These are phyloP conservation scores for Clarias magur DNA, from an alignment of 2,113 vertebrate genomes.

Conservation along the genomic window DNA sequence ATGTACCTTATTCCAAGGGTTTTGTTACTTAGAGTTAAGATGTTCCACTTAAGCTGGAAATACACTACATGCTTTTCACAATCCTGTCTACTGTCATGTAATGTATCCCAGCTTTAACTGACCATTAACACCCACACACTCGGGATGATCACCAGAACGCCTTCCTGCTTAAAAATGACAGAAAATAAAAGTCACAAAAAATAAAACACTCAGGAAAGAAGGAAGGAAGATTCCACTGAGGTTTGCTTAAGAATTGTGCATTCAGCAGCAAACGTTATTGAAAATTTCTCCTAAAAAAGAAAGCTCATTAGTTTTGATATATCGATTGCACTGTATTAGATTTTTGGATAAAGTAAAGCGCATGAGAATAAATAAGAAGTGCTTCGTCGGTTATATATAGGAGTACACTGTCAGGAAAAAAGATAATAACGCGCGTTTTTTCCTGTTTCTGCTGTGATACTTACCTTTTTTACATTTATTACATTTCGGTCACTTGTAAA, in stretches of 20 bases:
- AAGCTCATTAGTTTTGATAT: not conserved
- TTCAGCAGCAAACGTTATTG: not conserved
- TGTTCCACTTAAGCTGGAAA: not conserved
- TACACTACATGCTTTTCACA: too few species aligned
- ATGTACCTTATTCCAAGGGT: not conserved
- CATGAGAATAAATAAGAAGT: not conserved
- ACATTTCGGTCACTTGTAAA: not conserved
- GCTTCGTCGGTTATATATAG: not conserved
- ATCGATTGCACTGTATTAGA: not conserved
- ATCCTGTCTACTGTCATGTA: too few species aligned
- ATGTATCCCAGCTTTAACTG: not conserved
- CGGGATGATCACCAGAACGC: not conserved
- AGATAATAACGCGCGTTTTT: not conserved
- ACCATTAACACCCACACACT: not conserved
- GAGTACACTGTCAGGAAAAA: not conserved
- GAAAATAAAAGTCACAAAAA: not conserved
- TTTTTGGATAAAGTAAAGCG: not conserved
- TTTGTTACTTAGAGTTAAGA: not conserved
- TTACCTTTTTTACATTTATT: not conserved
- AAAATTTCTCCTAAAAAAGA: not conserved
- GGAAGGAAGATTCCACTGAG: not conserved
- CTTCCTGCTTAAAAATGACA: not conserved
- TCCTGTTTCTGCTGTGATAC: not conserved
- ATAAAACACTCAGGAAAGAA: not conserved
- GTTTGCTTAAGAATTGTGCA: slow-evolving; percentile 1